Conservation (phyloP, 2,797 vertebrate species). For the Clamator glandarius region DNA sequence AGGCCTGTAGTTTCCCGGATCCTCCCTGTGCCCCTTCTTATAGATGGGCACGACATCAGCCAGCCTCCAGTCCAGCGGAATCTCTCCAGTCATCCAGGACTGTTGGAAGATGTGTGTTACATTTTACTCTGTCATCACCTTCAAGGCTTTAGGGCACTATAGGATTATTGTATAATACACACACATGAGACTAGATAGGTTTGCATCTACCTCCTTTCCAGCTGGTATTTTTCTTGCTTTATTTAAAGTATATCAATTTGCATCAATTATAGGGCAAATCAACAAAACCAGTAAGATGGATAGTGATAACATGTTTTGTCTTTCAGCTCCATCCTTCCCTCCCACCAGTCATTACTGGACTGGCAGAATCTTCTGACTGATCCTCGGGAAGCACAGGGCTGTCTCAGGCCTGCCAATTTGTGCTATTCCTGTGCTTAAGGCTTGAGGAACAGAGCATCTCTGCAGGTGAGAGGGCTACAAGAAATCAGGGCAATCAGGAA, state of each 20-base stretch:
- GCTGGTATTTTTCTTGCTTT: background rate
- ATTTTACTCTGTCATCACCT: background rate
- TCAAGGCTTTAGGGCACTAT: background rate
- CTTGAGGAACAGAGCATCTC: background rate
- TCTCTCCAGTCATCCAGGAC: no score
- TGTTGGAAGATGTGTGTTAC: no score
- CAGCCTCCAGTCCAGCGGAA: no score
- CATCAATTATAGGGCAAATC: background rate
- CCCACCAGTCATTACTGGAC: accelerated
- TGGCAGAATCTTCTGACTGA: background rate
- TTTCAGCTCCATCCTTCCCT: background rate
- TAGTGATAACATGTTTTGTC: background rate
- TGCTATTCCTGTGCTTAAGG: background rate
- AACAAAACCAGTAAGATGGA: background rate
- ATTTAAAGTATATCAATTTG: background rate
- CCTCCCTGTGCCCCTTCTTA: no score
- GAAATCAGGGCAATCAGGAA: background rate
- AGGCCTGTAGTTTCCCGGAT: no score
- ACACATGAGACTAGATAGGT: background rate
- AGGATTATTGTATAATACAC: background rate
- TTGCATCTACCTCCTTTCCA: background rate
- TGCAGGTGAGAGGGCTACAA: background rate
- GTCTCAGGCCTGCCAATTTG: background rate
- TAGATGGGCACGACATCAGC: no score
- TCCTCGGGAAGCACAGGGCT: background rate